Base-by-base conservation (phyloP, 2,888 invertebrate species). In the Dolichomitus sp. region DNA sequence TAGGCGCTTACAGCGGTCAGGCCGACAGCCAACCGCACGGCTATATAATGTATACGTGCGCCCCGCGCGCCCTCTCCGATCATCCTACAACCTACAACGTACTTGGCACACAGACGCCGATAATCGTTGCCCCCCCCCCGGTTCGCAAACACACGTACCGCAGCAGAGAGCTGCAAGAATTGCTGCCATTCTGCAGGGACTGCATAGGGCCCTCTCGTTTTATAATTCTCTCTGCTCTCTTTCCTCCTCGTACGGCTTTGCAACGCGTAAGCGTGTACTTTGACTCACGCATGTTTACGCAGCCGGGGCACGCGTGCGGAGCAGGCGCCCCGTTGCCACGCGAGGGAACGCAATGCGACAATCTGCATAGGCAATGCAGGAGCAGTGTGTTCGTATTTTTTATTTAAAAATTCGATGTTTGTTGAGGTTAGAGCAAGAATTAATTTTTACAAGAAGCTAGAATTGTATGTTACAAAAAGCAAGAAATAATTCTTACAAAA, bases 281-380 rank as follows among this genome's bases (percentile, higher is more conserved):
- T 80, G 80, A 76, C 69, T 80, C 80, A 80, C 65, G 52, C 57
- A 69, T 70, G 70, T 80, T 70, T 65, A 76, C 65, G 80, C 69
- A 80, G 75, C 69, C 70, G 75, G 37, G 37, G 63, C 42, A 70
- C 63, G 69, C 63, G 75, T 57, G 65, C 37, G 37, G 45, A 45
- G 45, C 77, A 61, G 61, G 45, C 37, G 59, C 61, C 23, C 40
- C 19, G 37, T 40, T 63, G 61, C 40, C 61, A 63, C 61, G 61
- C 19, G 37, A 19, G 14, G 19, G 11, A 12, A 19, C 14, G 40
- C 12, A 12, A 6, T 2, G 59, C 37, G 5, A n/a, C 33, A 61
- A 17, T n/a, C 2, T 37, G 14, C 7, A 7, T 23, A 14, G 11
- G 65, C 23, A n/a, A 14, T 65, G 65, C 42, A 40, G 37, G n/a